phyloP scores from a whole-genome alignment of 2,888 invertebrate genomes.

The Latheticus oryzae region DNA sequence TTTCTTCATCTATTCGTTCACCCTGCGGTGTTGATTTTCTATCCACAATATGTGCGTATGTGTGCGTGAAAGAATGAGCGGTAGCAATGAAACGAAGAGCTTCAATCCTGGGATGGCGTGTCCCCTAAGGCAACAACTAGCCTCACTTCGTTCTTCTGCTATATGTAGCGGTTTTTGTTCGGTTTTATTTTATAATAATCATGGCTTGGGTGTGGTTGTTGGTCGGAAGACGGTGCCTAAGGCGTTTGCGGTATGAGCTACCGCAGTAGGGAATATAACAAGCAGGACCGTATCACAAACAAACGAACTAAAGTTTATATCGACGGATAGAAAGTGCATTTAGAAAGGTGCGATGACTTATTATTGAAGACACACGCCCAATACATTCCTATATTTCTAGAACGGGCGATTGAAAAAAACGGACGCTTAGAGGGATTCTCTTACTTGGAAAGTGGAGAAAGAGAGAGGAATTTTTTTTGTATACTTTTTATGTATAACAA shows the following conservation, averaged over 20 bases:
- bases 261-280: constrained; percentile 42
- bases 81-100: constrained; percentile 38
- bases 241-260: constrained; percentile 41
- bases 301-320: constrained; percentile 30
- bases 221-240: constrained; percentile 48
- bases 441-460: too few species aligned
- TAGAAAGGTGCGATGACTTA: constrained; percentile 35
- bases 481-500: too few species aligned
- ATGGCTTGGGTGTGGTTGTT: constrained; percentile 52
- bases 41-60: too few species aligned
- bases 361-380: constrained; percentile 19
- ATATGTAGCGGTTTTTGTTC: constrained; percentile 43
- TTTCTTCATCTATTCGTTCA: too few species aligned
- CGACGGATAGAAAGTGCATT: constrained; percentile 23
- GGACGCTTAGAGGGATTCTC: too few species aligned
- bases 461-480: too few species aligned
- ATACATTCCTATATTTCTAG: too few species aligned
- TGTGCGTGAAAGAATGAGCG: constrained; percentile 34
- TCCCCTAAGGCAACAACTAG: constrained; percentile 33
- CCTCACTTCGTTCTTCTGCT: constrained; percentile 25
- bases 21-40: too few species aligned
- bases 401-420: too few species aligned
- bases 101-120: constrained; percentile 36
- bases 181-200: constrained; percentile 42
- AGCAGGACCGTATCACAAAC: constrained; percentile 41